These are phyloP conservation scores for Leptosomus discolor DNA, from an alignment of 2,113 vertebrate genomes.

Conservation along the genomic window DNA sequence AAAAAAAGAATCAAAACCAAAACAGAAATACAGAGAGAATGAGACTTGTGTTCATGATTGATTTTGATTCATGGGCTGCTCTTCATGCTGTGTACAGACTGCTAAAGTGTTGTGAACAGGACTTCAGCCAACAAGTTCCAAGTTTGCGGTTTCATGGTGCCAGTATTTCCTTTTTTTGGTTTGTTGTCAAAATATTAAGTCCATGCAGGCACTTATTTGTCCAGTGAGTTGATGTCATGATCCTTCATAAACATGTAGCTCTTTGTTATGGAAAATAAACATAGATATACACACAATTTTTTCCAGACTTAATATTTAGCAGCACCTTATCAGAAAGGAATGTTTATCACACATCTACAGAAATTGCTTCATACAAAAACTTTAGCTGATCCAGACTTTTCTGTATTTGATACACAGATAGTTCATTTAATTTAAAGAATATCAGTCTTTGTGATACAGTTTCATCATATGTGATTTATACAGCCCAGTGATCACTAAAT, in stretches of 20 bases:
- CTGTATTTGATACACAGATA: not conserved
- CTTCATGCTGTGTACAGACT: slow-evolving; percentile 15
- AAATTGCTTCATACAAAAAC: not conserved
- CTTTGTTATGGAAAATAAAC: not conserved
- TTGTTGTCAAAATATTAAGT: not conserved
- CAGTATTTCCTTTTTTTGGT: not conserved
- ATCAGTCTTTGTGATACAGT: not conserved
- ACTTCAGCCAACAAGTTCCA: not conserved
- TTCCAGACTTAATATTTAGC: not conserved
- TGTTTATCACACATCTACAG: not conserved
- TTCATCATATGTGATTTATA: not conserved
- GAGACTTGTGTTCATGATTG: not conserved
- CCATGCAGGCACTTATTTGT: not conserved
- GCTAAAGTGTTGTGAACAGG: not conserved
- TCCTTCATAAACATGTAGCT: not conserved
- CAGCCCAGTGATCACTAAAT: not conserved
- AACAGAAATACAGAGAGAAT: not conserved
- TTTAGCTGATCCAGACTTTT: not conserved
- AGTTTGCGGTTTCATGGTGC: not conserved
- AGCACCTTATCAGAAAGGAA: not conserved
- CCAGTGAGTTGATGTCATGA: not conserved
- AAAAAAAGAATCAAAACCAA: not conserved
- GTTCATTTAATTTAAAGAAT: not conserved
- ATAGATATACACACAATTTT: not conserved
- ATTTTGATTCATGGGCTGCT: slow-evolving; percentile 18